These are phyloP conservation scores for Mythimna pallens DNA, from an alignment of 2,888 invertebrate genomes.

Conservation along the genomic window DNA sequence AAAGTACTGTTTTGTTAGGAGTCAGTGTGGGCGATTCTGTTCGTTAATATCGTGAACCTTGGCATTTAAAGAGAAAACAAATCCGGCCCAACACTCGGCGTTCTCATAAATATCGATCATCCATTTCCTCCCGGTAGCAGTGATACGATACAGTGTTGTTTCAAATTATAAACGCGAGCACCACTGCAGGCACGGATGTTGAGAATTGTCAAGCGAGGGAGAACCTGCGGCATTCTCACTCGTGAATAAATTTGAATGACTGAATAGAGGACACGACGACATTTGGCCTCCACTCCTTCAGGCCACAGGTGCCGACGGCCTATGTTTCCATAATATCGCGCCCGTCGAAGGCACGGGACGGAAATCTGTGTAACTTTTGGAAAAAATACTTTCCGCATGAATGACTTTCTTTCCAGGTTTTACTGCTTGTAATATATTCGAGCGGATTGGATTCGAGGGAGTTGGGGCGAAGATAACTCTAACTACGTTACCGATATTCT, in stretches of 20 bases:
- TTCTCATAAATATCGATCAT: slow-evolving; percentile 44
- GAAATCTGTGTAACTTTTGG: slow-evolving; percentile 48
- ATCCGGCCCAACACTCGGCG: slow-evolving; percentile 2
- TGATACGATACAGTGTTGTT: slow-evolving; percentile 54
- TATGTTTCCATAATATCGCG: slow-evolving; percentile 71
- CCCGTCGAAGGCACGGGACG: slow-evolving; percentile 44
- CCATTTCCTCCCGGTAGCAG: slow-evolving; percentile 34
- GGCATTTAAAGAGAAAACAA: slow-evolving; percentile 30
- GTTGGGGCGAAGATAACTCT: background rate
- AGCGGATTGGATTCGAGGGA: slow-evolving; percentile 3
- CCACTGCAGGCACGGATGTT: slow-evolving; percentile 54
- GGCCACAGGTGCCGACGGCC: slow-evolving; percentile 77
- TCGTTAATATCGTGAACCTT: slow-evolving; percentile 6
- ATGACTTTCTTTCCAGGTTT: slow-evolving; percentile 43
- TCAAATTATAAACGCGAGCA: slow-evolving; percentile 63
- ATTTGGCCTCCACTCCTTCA: slow-evolving; percentile 75
- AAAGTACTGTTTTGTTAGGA: background rate
- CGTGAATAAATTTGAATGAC: slow-evolving; percentile 85
- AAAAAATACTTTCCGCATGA: slow-evolving; percentile 39
- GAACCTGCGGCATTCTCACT: slow-evolving; percentile 67
- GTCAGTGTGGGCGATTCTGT: background rate
- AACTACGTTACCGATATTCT: slow-evolving; percentile 27
- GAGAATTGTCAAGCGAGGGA: slow-evolving; percentile 57
- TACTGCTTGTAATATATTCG: slow-evolving; percentile 38
- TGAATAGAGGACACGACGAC: slow-evolving; percentile 75